A percentile compares a stretch with the other conserved stretches of the same genome.
Evolutionary conservation across 2,888 invertebrate species (phyloP).

Genomic region (Pseudoips prasinana): DNA sequence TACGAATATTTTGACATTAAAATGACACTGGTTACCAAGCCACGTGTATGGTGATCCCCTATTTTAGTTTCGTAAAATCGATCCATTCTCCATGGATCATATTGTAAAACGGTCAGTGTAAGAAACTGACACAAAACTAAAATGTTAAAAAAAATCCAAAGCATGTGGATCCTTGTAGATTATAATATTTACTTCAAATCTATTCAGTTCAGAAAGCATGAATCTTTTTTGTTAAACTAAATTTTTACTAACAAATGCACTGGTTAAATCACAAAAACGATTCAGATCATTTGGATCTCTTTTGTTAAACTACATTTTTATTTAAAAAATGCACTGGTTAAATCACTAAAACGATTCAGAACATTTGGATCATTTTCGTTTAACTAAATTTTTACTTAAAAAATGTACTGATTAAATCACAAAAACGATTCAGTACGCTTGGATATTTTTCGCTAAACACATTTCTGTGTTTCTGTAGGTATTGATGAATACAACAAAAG

Average conservation of each 20-base stretch:
- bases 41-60: constrained; percentile 4
- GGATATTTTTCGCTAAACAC: constrained; percentile 1
- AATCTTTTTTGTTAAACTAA: constrained; percentile 1
- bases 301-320: neutral
- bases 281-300: neutral
- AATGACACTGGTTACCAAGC: constrained; percentile 5
- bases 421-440: too few relatives aligned
- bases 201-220: constrained; percentile 2
- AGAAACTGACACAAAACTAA: constrained; percentile 3
- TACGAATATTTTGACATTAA: too few relatives aligned
- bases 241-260: constrained; percentile 1
- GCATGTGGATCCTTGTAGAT: constrained; percentile 1
- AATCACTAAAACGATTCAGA: too few relatives aligned
- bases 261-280: too few relatives aligned
- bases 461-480: constrained; percentile 3
- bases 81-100: constrained; percentile 7
- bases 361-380: too few relatives aligned
- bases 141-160: constrained; percentile 1
- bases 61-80: constrained; percentile 8
- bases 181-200: constrained; percentile 3
- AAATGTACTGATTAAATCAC: too few relatives aligned
- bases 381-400: too few relatives aligned
- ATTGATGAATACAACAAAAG: constrained; percentile 2
- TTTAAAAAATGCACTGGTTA: neutral
- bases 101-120: constrained; percentile 6